Evolutionary conservation across 2,113 vertebrate genomes (phyloP).

Genomic region (Fregata magnificens): DNA sequence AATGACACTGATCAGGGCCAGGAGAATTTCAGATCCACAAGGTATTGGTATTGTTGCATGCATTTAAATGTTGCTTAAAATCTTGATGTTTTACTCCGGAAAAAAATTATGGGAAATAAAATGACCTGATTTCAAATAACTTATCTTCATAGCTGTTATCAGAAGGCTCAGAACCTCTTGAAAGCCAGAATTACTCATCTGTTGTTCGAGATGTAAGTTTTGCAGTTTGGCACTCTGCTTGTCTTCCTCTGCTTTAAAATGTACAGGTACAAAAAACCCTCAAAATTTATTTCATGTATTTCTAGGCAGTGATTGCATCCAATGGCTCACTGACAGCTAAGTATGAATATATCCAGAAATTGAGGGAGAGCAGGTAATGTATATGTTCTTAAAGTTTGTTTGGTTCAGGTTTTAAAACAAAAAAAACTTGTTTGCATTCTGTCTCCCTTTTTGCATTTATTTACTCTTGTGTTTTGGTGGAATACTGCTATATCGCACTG

Average conservation of each 20-base stretch:
- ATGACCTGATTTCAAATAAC: neutral
- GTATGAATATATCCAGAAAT: constrained; percentile 94
- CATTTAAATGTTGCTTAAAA: neutral
- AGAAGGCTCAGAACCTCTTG: constrained; percentile 85
- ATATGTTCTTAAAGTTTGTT: neutral
- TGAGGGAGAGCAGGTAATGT: constrained; percentile 88
- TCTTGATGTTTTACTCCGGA: neutral
- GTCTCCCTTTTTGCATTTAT: neutral
- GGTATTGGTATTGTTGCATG: neutral
- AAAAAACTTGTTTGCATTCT: neutral
- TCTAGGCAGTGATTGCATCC: constrained; percentile 93
- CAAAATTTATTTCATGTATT: constrained; percentile 41
- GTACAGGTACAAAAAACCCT: neutral
- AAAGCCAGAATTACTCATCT: constrained; percentile 87
- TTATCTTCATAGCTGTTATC: constrained; percentile 83
- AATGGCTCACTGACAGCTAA: constrained; percentile 92
- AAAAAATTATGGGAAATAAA: neutral
- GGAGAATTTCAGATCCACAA: neutral
- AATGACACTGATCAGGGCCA: neutral
- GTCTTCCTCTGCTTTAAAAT: neutral
- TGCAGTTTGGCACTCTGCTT: neutral
- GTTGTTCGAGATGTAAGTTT: constrained; percentile 92
- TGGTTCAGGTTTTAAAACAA: neutral
- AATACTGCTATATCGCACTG: neutral
- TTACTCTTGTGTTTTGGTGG: neutral